Conservation (phyloP, 2,113 vertebrate species). For the Leptosomus discolor region DNA sequence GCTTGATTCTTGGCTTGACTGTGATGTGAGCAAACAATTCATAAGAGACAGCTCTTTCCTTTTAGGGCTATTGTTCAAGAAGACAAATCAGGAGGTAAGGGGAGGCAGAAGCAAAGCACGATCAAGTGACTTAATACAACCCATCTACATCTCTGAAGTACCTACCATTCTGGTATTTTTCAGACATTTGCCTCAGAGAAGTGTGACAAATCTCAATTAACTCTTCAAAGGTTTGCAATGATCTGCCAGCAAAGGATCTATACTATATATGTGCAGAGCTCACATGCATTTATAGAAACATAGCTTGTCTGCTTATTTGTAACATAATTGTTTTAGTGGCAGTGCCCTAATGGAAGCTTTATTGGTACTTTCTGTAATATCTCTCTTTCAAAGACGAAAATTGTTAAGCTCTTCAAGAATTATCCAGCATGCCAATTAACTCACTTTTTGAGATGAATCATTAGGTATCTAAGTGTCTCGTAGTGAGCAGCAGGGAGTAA, state of each 20-base stretch:
- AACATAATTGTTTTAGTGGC: not conserved
- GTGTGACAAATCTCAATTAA: not conserved
- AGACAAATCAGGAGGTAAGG: not conserved
- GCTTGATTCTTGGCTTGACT: not conserved
- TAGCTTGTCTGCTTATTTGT: not conserved
- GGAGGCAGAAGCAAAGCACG: not conserved
- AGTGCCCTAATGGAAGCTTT: not conserved
- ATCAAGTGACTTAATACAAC: not conserved
- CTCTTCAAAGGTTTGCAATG: not conserved
- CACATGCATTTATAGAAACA: not conserved
- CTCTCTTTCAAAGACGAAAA: slow-evolving; percentile 25
- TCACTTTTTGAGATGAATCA: slow-evolving; percentile 97
- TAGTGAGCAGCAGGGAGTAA: slow-evolving; percentile 94
- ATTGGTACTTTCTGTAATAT: not conserved
- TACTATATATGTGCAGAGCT: not conserved
- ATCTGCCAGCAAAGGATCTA: not conserved
- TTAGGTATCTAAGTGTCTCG: slow-evolving; percentile 93
- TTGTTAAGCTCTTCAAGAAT: not conserved
- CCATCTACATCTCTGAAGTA: not conserved
- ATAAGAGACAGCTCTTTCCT: not conserved
- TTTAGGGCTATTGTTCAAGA: not conserved
- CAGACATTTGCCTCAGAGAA: not conserved
- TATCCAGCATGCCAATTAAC: slow-evolving; percentile 13
- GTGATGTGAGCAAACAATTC: not conserved
- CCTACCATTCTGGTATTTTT: not conserved